A percentile compares a stretch with the other conserved stretches of the same genome.
phyloP scores from a whole-genome alignment of 2,113 vertebrate genomes.

The Larimichthys crocea region DNA sequence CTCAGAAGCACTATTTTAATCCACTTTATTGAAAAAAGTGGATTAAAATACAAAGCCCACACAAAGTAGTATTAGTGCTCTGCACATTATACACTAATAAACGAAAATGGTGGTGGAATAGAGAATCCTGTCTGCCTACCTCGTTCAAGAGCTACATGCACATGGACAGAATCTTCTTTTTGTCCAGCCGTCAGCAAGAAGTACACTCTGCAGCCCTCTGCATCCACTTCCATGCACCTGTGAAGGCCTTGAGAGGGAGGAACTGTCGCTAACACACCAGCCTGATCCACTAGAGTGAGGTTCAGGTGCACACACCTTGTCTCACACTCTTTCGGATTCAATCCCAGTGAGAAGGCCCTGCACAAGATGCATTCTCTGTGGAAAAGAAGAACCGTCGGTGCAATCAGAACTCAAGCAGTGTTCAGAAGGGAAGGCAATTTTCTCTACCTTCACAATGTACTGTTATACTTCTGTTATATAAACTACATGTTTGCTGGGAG shows the following conservation, averaged over 20 bases:
- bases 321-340: constrained; percentile 14
- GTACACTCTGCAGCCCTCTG: constrained; percentile 12
- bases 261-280: constrained; percentile 36
- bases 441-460: too few species aligned
- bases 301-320: constrained; percentile 34
- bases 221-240: constrained; percentile 25
- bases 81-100: background rate
- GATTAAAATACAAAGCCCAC: constrained; percentile 9
- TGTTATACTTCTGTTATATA: too few species aligned
- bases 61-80: constrained; percentile 8
- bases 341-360: constrained; percentile 13
- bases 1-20: background rate
- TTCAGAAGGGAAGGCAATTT: background rate
- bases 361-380: constrained; percentile 20
- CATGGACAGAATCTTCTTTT: constrained; percentile 9
- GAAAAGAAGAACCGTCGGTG: background rate
- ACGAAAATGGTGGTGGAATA: background rate
- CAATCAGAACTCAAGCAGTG: background rate
- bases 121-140: background rate
- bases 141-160: background rate
- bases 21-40: constrained; percentile 5
- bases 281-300: constrained; percentile 26
- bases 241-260: constrained; percentile 11
- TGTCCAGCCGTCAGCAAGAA: constrained; percentile 15
- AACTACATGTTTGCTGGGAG: too few species aligned